Percentiles rank a stretch among this genome's conserved stretches.
These are phyloP conservation scores for Saccostrea glomerata DNA, from an alignment of 1,140 invertebrate genomes.

Conservation along the genomic window DNA sequence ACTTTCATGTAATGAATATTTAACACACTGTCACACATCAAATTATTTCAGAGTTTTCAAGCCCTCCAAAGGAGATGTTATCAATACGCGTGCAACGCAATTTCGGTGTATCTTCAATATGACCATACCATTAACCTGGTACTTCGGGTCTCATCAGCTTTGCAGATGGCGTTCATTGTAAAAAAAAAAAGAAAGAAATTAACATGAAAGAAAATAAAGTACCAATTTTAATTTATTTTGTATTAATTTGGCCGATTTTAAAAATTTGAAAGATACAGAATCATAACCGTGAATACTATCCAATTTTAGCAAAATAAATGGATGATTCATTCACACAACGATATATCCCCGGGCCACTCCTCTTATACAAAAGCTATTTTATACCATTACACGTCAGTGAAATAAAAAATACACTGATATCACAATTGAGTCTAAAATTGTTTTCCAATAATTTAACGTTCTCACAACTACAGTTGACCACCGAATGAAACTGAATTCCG, in stretches of 20 bases:
- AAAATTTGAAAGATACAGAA: background rate
- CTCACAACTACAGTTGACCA: background rate
- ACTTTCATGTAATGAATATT: background rate
- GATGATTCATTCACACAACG: background rate
- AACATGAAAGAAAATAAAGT: slow-evolving; percentile 1
- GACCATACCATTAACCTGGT: background rate
- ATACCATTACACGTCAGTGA: background rate
- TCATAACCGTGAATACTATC: background rate
- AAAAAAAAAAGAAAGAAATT: background rate
- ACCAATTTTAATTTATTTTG: background rate
- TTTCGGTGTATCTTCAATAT: background rate
- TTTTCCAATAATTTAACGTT: slow-evolving; percentile 8
- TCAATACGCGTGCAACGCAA: background rate
- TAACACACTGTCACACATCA: background rate
- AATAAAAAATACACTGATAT: background rate
- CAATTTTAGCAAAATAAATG: background rate
- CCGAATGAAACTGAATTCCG: background rate
- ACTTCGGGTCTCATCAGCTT: background rate
- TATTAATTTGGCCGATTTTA: background rate
- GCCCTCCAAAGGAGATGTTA: background rate
- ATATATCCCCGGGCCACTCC: background rate
- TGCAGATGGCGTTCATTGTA: background rate
- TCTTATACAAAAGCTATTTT: background rate
- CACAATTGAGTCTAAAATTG: background rate
- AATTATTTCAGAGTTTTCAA: background rate